Conservation (phyloP, 2,113 vertebrate species). For the Herpailurus yagouaroundi region DNA sequence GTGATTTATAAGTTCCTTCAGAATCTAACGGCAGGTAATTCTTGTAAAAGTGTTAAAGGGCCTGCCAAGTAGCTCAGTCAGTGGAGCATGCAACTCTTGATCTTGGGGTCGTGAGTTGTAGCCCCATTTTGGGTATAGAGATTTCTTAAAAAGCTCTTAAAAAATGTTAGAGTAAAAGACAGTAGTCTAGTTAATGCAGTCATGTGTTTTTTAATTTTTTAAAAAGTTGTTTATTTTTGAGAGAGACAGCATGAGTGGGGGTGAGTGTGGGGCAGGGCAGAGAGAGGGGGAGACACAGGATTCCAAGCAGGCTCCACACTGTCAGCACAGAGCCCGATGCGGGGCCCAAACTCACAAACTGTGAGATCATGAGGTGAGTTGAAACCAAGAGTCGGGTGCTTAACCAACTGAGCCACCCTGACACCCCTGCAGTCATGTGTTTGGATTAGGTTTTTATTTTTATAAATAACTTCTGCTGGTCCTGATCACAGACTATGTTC, state of each 20-base stretch:
- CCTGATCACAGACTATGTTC: neutral
- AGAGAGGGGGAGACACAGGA: too few species aligned
- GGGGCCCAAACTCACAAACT: too few species aligned
- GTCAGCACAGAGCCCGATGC: too few species aligned
- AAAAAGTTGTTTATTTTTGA: too few species aligned
- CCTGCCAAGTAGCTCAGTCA: neutral
- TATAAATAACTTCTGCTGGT: neutral
- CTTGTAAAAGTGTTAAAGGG: neutral
- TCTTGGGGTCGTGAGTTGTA: neutral
- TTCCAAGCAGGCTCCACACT: too few species aligned
- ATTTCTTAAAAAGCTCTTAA: neutral
- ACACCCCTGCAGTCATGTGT: neutral
- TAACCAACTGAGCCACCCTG: too few species aligned
- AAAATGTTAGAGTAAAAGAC: neutral
- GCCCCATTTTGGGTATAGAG: neutral
- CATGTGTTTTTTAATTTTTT: neutral
- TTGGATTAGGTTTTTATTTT: slow-evolving; percentile 4
- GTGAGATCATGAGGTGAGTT: too few species aligned
- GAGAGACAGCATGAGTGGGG: too few species aligned
- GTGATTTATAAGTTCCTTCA: neutral
- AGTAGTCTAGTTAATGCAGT: slow-evolving; percentile 7
- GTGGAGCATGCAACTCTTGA: neutral
- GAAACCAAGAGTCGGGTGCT: too few species aligned
- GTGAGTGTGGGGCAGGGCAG: too few species aligned
- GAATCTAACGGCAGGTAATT: neutral